phyloP scores from a whole-genome alignment of 2,113 vertebrate species.

The Odocoileus hemionus region DNA sequence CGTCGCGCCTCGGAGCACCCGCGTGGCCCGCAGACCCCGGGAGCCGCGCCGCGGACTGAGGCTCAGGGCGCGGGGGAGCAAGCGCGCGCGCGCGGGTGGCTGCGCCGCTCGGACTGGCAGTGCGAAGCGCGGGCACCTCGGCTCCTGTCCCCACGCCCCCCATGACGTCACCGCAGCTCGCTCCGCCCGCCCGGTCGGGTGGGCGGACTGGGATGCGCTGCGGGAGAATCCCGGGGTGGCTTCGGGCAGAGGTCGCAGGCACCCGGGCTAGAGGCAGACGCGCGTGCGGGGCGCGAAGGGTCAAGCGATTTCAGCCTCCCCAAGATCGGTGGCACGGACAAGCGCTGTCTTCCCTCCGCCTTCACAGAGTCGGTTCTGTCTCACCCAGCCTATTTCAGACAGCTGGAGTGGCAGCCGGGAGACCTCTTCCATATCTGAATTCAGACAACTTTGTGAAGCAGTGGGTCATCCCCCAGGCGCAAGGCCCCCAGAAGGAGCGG shows the following conservation, averaged over 20 bases:
- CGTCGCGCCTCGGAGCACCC: not conserved
- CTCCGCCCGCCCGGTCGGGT: conserved; percentile 38
- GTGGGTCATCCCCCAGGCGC: not conserved
- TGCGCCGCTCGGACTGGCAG: conserved; percentile 39
- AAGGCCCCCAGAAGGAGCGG: not conserved
- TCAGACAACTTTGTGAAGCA: not conserved
- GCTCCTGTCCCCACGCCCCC: conserved; percentile 47
- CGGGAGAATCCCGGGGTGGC: not conserved
- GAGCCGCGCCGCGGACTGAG: not conserved
- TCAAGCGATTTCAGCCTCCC: not conserved
- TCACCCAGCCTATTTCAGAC: not conserved
- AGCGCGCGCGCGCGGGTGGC: not conserved
- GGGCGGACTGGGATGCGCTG: not conserved
- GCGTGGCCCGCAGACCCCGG: not conserved
- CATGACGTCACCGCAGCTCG: conserved; percentile 57
- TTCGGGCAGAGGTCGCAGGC: not conserved
- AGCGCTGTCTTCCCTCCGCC: not conserved
- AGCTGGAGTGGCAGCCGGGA: not conserved
- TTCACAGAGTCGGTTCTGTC: not conserved
- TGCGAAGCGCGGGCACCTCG: not conserved
- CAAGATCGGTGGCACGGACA: not conserved
- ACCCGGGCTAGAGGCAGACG: no score
- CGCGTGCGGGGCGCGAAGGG: not conserved
- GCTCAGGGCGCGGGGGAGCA: not conserved
- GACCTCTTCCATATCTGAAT: not conserved